phyloP scores from a whole-genome alignment of 2,113 vertebrate species.

The Edolisoma coerulescens region DNA sequence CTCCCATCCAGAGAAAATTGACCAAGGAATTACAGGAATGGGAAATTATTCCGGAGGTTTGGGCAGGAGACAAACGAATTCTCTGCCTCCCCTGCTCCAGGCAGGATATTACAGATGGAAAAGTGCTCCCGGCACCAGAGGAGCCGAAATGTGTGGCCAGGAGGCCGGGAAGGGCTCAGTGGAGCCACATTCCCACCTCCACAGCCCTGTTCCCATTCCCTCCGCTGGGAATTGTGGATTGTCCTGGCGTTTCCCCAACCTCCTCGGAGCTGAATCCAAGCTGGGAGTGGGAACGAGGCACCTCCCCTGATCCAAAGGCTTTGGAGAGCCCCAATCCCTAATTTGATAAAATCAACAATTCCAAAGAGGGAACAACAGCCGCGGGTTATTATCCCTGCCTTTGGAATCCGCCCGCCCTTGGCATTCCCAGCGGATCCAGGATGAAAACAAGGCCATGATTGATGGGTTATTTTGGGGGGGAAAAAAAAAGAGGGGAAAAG shows the following conservation, averaged over 20 bases:
- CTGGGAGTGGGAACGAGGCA: fast-evolving
- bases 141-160: not conserved
- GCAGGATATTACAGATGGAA: not conserved
- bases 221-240: fast-evolving
- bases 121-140: fast-evolving
- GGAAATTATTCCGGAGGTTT: not conserved
- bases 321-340: not conserved
- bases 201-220: too few relatives aligned
- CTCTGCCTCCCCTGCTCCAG: not conserved
- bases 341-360: not conserved
- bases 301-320: not conserved
- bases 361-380: not conserved
- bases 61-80: not conserved
- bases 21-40: not conserved
- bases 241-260: not conserved
- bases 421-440: not conserved
- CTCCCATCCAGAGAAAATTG: not conserved
- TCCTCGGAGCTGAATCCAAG: not conserved
- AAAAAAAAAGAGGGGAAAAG: not conserved
- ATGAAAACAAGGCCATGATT: not conserved
- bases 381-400: not conserved
- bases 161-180: fast-evolving
- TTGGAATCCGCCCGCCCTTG: not conserved
- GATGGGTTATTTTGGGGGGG: conserved; percentile 28
- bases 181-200: not conserved